Percentiles rank a stretch among this genome's conserved stretches.
phyloP scores from a whole-genome alignment of 1,140 invertebrate genomes.

The Hestina assimilis region DNA sequence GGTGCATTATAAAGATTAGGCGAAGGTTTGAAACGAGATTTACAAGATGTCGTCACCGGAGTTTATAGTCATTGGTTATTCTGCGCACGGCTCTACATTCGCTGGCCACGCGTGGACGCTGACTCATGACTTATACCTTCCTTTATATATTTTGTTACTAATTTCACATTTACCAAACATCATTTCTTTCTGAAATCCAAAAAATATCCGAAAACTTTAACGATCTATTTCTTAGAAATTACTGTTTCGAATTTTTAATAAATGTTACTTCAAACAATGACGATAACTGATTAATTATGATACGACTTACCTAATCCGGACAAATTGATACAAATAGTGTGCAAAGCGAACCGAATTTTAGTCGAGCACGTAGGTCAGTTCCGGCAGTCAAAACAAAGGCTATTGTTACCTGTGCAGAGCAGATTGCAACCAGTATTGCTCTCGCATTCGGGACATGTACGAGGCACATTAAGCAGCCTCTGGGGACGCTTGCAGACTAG shows the following conservation, averaged over 20 bases:
- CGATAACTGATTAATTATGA: neutral
- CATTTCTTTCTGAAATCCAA: too few relatives aligned
- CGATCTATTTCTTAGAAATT: neutral
- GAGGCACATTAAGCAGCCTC: constrained; percentile 72
- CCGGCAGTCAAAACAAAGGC: constrained; percentile 71
- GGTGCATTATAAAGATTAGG: neutral
- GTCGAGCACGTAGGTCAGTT: constrained; percentile 64
- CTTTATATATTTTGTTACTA: constrained; percentile 2
- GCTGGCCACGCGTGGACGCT: constrained; percentile 47
- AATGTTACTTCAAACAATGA: neutral
- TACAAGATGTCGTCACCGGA: constrained; percentile 64
- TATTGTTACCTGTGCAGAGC: constrained; percentile 62
- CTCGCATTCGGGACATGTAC: constrained; percentile 70
- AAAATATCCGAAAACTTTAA: too few relatives aligned
- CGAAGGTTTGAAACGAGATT: constrained; percentile 4
- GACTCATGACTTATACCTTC: constrained; percentile 41
- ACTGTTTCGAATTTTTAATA: neutral
- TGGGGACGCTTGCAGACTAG: constrained; percentile 68
- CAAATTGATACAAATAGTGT: constrained; percentile 37
- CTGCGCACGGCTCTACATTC: constrained; percentile 50
- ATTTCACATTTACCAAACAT: neutral
- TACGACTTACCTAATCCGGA: constrained; percentile 6
- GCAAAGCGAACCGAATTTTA: constrained; percentile 49
- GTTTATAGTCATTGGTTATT: constrained; percentile 62
- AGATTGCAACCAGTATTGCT: constrained; percentile 58